These are phyloP conservation scores for Odocoileus hemionus DNA, from an alignment of 2,113 vertebrate species.

Conservation along the genomic window DNA sequence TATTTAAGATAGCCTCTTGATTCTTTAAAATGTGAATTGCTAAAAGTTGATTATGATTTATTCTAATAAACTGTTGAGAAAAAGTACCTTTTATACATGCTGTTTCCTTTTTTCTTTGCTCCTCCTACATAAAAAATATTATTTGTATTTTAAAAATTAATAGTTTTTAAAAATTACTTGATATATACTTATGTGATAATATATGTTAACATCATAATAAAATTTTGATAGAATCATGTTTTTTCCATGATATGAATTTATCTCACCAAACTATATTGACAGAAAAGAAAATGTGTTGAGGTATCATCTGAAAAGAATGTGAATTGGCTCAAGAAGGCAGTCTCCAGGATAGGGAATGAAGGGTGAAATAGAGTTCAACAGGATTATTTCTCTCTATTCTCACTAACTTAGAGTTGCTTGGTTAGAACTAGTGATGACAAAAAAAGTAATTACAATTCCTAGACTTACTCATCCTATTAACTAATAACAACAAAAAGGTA, in stretches of 20 bases:
- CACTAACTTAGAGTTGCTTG: neutral
- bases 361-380: neutral
- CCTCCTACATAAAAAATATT: constrained; percentile 63
- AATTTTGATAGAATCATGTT: neutral
- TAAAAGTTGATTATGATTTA: neutral
- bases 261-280: neutral
- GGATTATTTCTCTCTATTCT: neutral
- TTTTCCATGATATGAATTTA: neutral
- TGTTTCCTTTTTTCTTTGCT: constrained; percentile 53
- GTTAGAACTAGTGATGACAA: neutral
- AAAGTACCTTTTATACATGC: constrained; percentile 57
- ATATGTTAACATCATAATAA: constrained; percentile 8
- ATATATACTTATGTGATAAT: neutral
- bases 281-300: neutral
- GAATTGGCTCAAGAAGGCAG: neutral
- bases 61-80: constrained; percentile 29
- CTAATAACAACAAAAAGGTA: neutral
- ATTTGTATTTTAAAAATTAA: constrained; percentile 55
- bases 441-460: neutral
- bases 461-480: neutral
- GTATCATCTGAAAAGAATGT: constrained; percentile 7
- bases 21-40: constrained; percentile 26
- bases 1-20: constrained; percentile 5
- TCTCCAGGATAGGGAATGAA: neutral
- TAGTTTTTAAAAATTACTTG: neutral